phyloP scores from a whole-genome alignment of 35 echinoderm and acorn worm genomes.

The Ophioderma brevispina region DNA sequence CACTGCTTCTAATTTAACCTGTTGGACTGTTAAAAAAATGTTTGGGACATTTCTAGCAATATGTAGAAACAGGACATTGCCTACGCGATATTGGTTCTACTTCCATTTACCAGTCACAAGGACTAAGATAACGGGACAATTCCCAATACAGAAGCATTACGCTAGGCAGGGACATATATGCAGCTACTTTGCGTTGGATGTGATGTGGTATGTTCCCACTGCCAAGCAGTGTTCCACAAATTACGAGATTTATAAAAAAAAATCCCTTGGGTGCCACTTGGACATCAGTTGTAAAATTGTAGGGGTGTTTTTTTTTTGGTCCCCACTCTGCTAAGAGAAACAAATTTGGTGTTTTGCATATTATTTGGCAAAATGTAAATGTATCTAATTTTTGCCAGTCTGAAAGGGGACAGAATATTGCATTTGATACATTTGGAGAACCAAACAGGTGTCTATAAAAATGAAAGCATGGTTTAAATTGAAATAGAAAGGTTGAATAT shows the following conservation, averaged over 20 bases:
- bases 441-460: no score
- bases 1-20: background rate
- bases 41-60: background rate
- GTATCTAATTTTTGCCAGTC: no score
- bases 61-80: background rate
- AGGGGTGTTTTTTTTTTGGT: no score
- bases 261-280: background rate
- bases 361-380: no score
- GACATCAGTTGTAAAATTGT: background rate
- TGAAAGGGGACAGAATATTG: no score
- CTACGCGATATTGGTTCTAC: background rate
- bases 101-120: background rate
- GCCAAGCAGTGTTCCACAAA: background rate
- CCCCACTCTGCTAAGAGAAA: no score
- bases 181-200: background rate
- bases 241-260: background rate
- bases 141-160: background rate
- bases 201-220: constrained; percentile 5
- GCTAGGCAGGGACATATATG: no score
- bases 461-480: no score
- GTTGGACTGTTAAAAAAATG: background rate
- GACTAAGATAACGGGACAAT: background rate
- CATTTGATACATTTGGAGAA: no score
- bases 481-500: no score
- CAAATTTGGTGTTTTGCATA: no score